phyloP scores from a whole-genome alignment of 1,140 invertebrate genomes.

The Mycetomoellerius zeteki region DNA sequence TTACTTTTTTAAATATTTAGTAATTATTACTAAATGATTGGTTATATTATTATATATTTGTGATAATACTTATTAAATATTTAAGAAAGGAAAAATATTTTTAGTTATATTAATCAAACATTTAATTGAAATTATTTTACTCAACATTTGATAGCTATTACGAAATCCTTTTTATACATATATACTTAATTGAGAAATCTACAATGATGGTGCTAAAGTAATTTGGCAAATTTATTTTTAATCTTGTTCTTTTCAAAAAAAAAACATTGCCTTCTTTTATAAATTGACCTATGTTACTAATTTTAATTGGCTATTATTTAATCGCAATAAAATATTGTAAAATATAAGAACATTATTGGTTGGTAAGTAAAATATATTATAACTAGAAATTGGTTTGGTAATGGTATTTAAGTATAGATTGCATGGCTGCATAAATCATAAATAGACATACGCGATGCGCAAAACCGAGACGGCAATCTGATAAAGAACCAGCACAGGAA shows the following conservation, averaged over 20 bases:
- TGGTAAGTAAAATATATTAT: neutral
- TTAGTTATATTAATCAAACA: too few species aligned
- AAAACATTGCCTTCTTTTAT: neutral
- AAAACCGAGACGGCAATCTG: slow-evolving; percentile 35
- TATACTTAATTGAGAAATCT: neutral
- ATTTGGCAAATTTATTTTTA: neutral
- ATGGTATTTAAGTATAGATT: neutral
- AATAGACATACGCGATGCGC: neutral
- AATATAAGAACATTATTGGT: neutral
- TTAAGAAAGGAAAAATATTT: too few species aligned
- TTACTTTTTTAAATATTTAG: too few species aligned
- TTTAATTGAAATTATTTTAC: too few species aligned
- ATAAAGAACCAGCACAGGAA: slow-evolving; percentile 39
- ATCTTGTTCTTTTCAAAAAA: neutral
- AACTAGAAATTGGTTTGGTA: neutral
- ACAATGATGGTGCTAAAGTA: neutral
- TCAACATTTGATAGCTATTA: too few species aligned
- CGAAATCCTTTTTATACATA: too few species aligned
- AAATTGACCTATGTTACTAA: neutral
- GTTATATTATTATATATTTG: too few species aligned
- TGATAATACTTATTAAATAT: too few species aligned
- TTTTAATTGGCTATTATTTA: neutral
- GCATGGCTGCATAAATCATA: slow-evolving; percentile 24
- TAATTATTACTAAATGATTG: too few species aligned
- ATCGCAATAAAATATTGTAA: neutral